Evolutionary conservation across 2,888 invertebrate genomes (phyloP), one percentile per base, ranked within the genome.

Genomic region (Shargacucullia verbasci): DNA sequence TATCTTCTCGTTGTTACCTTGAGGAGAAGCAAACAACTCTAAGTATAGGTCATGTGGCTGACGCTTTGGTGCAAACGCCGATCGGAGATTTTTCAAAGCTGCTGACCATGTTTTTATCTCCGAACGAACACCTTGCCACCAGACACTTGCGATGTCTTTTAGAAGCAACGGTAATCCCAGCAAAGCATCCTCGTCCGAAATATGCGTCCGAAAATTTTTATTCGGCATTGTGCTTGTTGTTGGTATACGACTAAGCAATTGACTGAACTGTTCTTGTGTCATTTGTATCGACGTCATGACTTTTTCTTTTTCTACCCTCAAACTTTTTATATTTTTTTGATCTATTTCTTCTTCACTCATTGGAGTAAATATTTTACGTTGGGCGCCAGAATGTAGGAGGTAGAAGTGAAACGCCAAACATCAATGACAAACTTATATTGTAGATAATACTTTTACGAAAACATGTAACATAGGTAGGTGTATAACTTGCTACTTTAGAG

Each of bases 41-140:
- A 40, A 5, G 11, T 40, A 40, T 5, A 40, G 3, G 3, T 40
- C 39, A 25, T 40, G 11, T 20, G 39, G 39, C 10, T 40, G 20
- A 5, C 39, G 39, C 7, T 7, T 15, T 25, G 39, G 39, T 4
- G 39, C 39, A 20, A 40, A 40, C 2, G 39, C 39, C 4, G 15
- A 8, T 2, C 39, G 20, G 1, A 40, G 4, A 12, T 14, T 7
- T 25, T 20, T 15, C 2, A 40, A 2, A 10, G 39, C 39, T n/a
- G 20, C 20, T 1, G 13, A 13, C 39, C 39, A 40, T 4, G 39
- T 40, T 20, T 40, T 40, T 10, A 40, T 15, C 10, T 40, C 39
- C 1, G 39, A 8, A 12, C 11, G 11, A 11, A 40, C 39, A 10
- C 39, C 39, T 11, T 40, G 39, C 39, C 39, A 40, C 39, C 39